A percentile compares a stretch with the other conserved stretches of the same genome.
Conservation (phyloP, 2,888 invertebrate genomes). For the Troglohyphantes excavatus region DNA sequence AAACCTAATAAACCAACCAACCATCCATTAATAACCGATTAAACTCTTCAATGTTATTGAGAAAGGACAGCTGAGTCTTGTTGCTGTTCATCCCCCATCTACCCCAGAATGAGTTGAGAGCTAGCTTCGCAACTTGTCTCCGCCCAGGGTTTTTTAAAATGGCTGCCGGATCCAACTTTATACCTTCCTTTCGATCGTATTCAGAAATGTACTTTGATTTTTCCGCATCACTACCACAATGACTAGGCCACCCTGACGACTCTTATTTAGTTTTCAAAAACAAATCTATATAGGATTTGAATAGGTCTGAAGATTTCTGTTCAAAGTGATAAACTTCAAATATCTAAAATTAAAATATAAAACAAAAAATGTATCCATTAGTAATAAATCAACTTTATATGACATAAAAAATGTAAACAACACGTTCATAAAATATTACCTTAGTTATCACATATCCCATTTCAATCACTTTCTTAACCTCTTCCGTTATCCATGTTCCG, state of each 20-base stretch:
- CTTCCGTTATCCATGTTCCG: constrained; percentile 81
- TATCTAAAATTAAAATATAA: not conserved
- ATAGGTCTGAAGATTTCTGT: not conserved
- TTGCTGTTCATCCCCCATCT: constrained; percentile 30
- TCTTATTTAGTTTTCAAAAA: constrained; percentile 7
- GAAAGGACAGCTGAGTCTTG: constrained; percentile 14
- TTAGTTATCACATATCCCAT: constrained; percentile 77
- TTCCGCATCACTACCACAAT: not conserved
- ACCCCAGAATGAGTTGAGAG: not conserved
- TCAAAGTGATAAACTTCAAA: not conserved
- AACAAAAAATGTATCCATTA: too few relatives aligned
- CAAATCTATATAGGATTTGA: constrained; percentile 8
- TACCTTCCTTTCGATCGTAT: not conserved
- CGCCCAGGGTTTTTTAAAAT: not conserved
- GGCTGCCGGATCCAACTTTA: not conserved
- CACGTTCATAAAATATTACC: not conserved
- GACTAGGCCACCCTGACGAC: not conserved
- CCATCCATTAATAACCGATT: constrained; percentile 6
- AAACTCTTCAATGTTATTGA: not conserved
- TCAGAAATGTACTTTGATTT: not conserved
- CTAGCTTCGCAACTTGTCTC: not conserved
- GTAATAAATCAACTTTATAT: too few relatives aligned
- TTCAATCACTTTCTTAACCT: constrained; percentile 81
- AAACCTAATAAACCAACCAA: too few relatives aligned
- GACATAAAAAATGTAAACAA: not conserved